Evolutionary conservation across 1,140 invertebrate species (phyloP), one percentile per base, ranked within the genome.

Genomic region (Dendrolimus kikuchii): DNA sequence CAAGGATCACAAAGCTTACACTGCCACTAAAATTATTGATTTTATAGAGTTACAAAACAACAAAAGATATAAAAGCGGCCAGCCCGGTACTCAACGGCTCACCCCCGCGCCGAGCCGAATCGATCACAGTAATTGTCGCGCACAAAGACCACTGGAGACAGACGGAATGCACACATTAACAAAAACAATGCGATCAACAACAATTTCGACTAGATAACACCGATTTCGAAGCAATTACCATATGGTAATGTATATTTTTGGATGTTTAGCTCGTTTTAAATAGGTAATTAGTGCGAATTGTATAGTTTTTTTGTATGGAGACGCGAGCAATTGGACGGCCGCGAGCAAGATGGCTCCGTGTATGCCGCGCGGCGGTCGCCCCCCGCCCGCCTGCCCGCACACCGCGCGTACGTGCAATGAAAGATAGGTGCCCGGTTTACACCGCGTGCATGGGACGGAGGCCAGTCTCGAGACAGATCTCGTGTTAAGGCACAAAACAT

Each of bases 51-150:
- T 81, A 86, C 78, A 86, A 86, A 86, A 86, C 77, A 86, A 85
- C 81, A 85, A 85, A 86, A 86, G 81, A 85, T 81, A 82, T 81
- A 85, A 83, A 85, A 83, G 74, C 70, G 68, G 66, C 72, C 66
- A 66, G 64, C 65, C 74, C 23, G 23, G 23, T 23, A 23, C 23
- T 23, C 23, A 23, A 23, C 23, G 23, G 74, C 74, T 73, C 77
- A 77, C 74, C 77, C 72, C 78, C 74, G 77, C 80, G 74, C 75
- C 60, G 66, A 23, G 59, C 74, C 74, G 78, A 86, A 86, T 86
- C 80, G 80, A 86, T 86, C 80, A 80, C 73, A 83, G 80, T 86
- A 86, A 86, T 83, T 86, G 82, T 86, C 82, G 77, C 78, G 76
- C 82, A 86, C 78, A 86, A 81, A 85, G 74, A 81, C 68, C 70